Conservation (phyloP, 2,888 invertebrate genomes). For the Dicranocentrus wangi region DNA sequence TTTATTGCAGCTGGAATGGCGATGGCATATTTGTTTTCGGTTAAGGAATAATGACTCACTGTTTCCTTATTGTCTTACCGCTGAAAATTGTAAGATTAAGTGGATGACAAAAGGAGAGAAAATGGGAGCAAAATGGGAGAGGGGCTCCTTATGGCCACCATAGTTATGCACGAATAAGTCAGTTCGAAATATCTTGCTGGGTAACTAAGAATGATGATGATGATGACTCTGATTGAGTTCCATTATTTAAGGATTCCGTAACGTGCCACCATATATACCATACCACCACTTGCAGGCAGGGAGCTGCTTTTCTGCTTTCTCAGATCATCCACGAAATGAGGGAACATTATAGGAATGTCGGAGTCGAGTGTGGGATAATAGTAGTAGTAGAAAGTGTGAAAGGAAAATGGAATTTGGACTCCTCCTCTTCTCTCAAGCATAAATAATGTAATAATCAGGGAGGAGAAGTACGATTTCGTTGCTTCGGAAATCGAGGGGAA, state of each 20-base stretch:
- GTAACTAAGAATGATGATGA: slow-evolving; percentile 6
- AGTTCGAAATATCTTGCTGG: too few species aligned
- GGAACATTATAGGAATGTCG: too few species aligned
- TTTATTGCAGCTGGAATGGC: slow-evolving; percentile 58
- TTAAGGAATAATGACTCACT: slow-evolving; percentile 54
- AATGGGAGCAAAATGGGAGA: slow-evolving; percentile 3
- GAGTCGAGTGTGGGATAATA: not conserved
- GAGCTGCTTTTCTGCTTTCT: slow-evolving; percentile 12
- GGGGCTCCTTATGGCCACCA: not conserved
- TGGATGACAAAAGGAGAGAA: slow-evolving; percentile 10
- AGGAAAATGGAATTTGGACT: slow-evolving; percentile 46
- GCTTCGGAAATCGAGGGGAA: slow-evolving; percentile 56
- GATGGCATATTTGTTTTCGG: slow-evolving; percentile 58
- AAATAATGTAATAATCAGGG: slow-evolving; percentile 59
- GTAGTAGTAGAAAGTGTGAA: slow-evolving; percentile 52
- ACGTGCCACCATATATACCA: too few species aligned
- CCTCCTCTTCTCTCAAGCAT: slow-evolving; percentile 45
- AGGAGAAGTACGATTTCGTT: slow-evolving; percentile 14
- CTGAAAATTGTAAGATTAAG: slow-evolving; percentile 39
- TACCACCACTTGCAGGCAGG: too few species aligned
- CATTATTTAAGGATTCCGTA: slow-evolving; percentile 56
- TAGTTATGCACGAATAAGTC: too few species aligned
- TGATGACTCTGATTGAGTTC: slow-evolving; percentile 58
- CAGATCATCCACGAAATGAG: slow-evolving; percentile 57
- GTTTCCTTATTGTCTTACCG: slow-evolving; percentile 28